Conservation (phyloP, 2,797 vertebrate genomes). For the Alouatta caraya region DNA sequence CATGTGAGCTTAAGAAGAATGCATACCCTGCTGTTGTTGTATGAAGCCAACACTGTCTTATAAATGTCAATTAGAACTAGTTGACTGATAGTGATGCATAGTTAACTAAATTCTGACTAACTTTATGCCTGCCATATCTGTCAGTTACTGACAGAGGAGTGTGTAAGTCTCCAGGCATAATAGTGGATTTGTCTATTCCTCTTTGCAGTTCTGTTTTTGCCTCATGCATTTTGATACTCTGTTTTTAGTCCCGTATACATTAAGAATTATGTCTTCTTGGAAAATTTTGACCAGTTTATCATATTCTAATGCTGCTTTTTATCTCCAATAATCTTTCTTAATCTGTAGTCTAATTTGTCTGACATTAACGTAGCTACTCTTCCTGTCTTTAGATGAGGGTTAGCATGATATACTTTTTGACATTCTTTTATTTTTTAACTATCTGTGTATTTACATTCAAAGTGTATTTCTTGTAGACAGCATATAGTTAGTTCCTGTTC, state of each 20-base stretch:
- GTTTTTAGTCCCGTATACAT: neutral
- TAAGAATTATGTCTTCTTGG: neutral
- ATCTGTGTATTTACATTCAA: neutral
- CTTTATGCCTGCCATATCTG: neutral
- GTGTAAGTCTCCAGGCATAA: neutral
- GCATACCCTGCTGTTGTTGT: neutral
- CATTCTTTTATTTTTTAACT: neutral
- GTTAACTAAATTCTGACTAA: neutral
- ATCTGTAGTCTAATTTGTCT: neutral
- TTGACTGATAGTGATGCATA: neutral
- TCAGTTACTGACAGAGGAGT: neutral
- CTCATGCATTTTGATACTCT: neutral
- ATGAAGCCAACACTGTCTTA: neutral
- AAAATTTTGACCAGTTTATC: neutral
- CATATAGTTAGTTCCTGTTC: neutral
- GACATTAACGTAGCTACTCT: neutral
- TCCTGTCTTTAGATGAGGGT: neutral
- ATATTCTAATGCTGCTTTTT: neutral
- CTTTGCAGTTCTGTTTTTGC: neutral
- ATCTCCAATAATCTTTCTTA: neutral
- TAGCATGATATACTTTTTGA: neutral
- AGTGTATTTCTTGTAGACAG: neutral
- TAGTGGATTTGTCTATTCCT: neutral
- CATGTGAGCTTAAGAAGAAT: neutral
- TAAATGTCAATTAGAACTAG: neutral